Percentiles rank a stretch among this genome's conserved stretches.
These are phyloP conservation scores for Agrypnia vestita DNA, from an alignment of 1,140 invertebrate genomes.

Conservation along the genomic window DNA sequence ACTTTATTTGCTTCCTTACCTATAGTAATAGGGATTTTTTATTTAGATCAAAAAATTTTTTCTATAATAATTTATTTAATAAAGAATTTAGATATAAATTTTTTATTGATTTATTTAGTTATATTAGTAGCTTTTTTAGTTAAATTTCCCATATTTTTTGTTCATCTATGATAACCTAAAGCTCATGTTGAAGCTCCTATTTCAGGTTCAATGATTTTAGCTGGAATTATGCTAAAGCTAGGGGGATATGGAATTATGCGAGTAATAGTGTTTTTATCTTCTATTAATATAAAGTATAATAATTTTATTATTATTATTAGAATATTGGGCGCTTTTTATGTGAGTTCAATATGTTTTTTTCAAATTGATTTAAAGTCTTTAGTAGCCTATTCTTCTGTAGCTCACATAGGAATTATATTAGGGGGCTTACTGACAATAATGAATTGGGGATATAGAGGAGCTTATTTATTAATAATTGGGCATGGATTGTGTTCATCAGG, in stretches of 20 bases:
- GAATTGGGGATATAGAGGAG: too few relatives aligned
- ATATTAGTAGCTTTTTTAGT: conserved; percentile 78
- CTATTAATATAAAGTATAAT: conserved; percentile 68
- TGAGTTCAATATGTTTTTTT: conserved; percentile 76
- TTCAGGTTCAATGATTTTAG: conserved; percentile 81
- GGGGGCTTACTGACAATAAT: too few relatives aligned
- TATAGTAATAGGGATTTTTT: conserved; percentile 74
- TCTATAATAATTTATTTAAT: conserved; percentile 56
- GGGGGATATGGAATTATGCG: conserved; percentile 78
- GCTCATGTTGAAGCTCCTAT: conserved; percentile 84
- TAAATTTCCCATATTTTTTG: conserved; percentile 80
- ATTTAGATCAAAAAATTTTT: too few relatives aligned
- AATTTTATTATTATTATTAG: conserved; percentile 70
- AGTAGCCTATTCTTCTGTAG: conserved; percentile 78
- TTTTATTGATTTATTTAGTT: conserved; percentile 69
- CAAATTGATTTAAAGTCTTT: conserved; percentile 77
- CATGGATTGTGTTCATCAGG: conserved; percentile 63
- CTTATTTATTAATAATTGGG: too few relatives aligned
- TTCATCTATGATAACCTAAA: conserved; percentile 82
- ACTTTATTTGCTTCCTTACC: conserved; percentile 76
- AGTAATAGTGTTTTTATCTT: conserved; percentile 68
- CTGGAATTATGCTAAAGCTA: conserved; percentile 80
- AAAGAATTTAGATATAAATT: conserved; percentile 62
- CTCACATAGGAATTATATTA: conserved; percentile 58
- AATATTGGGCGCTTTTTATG: conserved; percentile 73